Evolutionary conservation across 1,140 invertebrate species (phyloP).

Genomic region (Drosophila orena): DNA sequence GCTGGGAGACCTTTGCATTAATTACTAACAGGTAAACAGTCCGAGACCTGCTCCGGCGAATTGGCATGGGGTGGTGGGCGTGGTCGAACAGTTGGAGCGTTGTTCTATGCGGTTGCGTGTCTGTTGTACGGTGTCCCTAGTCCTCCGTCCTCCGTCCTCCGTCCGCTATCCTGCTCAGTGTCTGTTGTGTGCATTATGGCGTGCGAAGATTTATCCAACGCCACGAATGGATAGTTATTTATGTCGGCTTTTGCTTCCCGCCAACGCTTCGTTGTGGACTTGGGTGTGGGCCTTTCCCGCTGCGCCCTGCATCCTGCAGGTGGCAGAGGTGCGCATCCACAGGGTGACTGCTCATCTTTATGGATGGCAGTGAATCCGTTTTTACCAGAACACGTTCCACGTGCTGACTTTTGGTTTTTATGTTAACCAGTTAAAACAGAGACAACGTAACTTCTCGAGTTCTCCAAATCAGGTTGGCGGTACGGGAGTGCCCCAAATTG

Average conservation of each 20-base stretch:
- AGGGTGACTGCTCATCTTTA: constrained; percentile 8
- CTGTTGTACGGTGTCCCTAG: not conserved
- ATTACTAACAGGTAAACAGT: constrained; percentile 39
- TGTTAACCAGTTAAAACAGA: not conserved
- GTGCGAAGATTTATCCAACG: constrained; percentile 18
- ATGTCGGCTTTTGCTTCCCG: constrained; percentile 23
- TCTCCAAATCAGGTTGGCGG: constrained; percentile 50
- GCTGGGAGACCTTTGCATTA: constrained; percentile 26
- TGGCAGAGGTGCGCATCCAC: not conserved
- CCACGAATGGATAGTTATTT: constrained; percentile 34
- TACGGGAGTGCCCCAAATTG: constrained; percentile 22
- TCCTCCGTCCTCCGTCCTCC: not conserved
- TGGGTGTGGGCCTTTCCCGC: not conserved
- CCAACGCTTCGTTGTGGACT: not conserved
- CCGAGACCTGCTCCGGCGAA: constrained; percentile 5
- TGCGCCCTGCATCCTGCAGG: not conserved
- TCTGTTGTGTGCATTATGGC: constrained; percentile 18
- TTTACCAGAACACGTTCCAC: not conserved
- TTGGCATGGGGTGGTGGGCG: not conserved
- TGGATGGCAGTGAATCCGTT: not conserved
- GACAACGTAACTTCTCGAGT: constrained; percentile 40
- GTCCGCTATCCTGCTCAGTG: not conserved
- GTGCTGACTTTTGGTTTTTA: constrained; percentile 8
- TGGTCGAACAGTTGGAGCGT: not conserved
- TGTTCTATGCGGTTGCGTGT: constrained; percentile 7